Evolutionary conservation across 2,797 vertebrate species (phyloP).

Genomic region (Cuniculus paca): DNA sequence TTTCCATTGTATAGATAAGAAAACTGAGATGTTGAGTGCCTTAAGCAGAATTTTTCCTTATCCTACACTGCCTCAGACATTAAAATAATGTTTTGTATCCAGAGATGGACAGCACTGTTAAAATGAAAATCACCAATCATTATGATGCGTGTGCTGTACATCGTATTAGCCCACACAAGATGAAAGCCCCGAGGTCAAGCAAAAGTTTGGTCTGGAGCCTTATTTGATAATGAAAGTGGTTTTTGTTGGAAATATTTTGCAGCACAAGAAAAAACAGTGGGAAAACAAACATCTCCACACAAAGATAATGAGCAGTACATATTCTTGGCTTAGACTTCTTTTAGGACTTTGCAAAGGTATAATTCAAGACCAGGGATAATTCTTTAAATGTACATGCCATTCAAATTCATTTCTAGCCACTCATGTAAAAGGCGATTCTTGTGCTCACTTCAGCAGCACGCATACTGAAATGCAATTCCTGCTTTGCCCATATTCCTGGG

Average conservation of each 20-base stretch:
- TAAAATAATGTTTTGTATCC: not conserved
- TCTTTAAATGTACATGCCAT: not conserved
- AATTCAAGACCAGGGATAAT: conserved; percentile 33
- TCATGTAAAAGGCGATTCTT: not conserved
- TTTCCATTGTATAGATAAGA: conserved; percentile 26
- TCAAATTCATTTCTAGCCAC: not conserved
- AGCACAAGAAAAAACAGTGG: not conserved
- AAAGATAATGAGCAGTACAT: not conserved
- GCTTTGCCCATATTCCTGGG: not conserved
- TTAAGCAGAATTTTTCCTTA: not conserved
- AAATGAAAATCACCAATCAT: conserved; percentile 7
- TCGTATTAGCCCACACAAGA: not conserved
- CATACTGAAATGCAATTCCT: not conserved
- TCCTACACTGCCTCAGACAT: not conserved
- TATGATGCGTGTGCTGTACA: not conserved
- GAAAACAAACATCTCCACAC: conserved; percentile 31
- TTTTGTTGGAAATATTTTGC: conserved; percentile 55
- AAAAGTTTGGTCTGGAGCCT: conserved; percentile 52
- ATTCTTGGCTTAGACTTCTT: not conserved
- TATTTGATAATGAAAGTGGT: conserved; percentile 36
- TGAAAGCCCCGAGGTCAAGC: not conserved
- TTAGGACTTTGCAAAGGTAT: conserved; percentile 38
- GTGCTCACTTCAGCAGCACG: not conserved
- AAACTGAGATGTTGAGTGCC: not conserved
- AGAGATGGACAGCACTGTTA: not conserved